Base-by-base conservation (phyloP, 1,140 invertebrate species). In the Ceratoteleas bidentatus region DNA sequence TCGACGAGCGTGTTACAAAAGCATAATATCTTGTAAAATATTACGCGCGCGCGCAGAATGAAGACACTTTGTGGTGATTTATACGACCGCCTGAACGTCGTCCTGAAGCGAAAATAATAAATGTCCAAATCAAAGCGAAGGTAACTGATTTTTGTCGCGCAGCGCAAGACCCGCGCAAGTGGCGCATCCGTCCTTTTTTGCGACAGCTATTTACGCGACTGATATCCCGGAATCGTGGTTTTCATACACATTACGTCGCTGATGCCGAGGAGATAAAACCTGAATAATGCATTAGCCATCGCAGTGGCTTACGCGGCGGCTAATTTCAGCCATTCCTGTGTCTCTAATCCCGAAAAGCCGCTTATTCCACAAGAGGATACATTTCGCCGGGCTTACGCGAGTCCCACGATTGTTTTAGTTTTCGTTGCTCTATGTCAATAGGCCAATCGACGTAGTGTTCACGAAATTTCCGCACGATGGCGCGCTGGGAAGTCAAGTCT, bases 211-310 rank as follows among this genome's bases (percentile, higher is more conserved):
- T 60, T 52, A 14, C 40, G 38, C 36, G n/a, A 6, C 16, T 54
- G 50, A 45, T 72, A 47, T 16, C 65, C 15, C 10, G 43, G 43
- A 65, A 43, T 40, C 33, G 49, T 13, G 10, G 24, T 73, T 56
- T 40, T 11, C 45, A 65, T 13, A 10, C n/a, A 57, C 70, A 47
- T 60, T 60, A 65, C 50, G 14, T 16, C 16, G 47, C 53, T n/a
- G 54, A 74, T 81, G 49, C 36, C 43, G 57, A 52, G 54, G 54
- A 84, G 68, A 75, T 78, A 78, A 78, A 76, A 79, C 64, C 43
- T 69, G 69, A 79, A 84, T 82, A 78, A 76, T 76, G 74, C 79
- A 82, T 84, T 62, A 75, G 70, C 54, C 65, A 58, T 56, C 11
- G 60, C 49, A 52, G 40, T 76, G 45, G 65, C 65, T 76, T 62